A percentile compares a stretch with the other conserved stretches of the same genome.
phyloP scores from a whole-genome alignment of 2,797 vertebrate genomes.

The Halcyon smyrnensis region DNA sequence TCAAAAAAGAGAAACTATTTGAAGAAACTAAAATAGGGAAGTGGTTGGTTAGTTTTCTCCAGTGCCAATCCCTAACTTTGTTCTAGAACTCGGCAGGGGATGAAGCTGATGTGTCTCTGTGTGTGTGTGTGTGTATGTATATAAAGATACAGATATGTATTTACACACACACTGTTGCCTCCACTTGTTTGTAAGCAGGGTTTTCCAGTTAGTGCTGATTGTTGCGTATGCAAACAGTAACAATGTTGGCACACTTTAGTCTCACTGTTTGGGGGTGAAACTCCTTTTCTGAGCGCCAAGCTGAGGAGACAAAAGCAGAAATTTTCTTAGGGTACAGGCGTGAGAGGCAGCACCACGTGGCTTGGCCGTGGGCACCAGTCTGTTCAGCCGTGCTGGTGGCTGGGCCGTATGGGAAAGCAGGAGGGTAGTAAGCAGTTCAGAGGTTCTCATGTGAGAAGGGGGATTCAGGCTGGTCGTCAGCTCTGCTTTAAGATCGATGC shows the following conservation, averaged over 20 bases:
- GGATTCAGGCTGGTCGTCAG: background rate
- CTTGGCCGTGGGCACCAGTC: background rate
- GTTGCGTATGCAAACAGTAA: background rate
- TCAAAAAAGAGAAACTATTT: background rate
- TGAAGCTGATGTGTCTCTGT: background rate
- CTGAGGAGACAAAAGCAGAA: background rate
- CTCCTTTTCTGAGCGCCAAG: background rate
- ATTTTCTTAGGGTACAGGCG: background rate
- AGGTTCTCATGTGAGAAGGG: background rate
- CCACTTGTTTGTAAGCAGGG: background rate
- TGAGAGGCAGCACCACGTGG: background rate
- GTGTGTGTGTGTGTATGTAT: background rate
- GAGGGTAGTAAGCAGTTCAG: background rate
- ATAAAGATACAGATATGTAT: too few relatives aligned
- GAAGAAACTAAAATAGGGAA: background rate
- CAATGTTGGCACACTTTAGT: background rate
- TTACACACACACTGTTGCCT: background rate
- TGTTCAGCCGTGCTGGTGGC: background rate
- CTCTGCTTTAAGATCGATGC: background rate
- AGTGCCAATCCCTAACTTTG: background rate
- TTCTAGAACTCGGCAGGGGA: background rate
- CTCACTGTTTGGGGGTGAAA: background rate
- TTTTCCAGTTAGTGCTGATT: slow-evolving; percentile 25
- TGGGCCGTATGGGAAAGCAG: background rate
- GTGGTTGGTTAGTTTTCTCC: background rate